phyloP scores from a whole-genome alignment of 2,797 vertebrate species.

The Danio albolineatus region DNA sequence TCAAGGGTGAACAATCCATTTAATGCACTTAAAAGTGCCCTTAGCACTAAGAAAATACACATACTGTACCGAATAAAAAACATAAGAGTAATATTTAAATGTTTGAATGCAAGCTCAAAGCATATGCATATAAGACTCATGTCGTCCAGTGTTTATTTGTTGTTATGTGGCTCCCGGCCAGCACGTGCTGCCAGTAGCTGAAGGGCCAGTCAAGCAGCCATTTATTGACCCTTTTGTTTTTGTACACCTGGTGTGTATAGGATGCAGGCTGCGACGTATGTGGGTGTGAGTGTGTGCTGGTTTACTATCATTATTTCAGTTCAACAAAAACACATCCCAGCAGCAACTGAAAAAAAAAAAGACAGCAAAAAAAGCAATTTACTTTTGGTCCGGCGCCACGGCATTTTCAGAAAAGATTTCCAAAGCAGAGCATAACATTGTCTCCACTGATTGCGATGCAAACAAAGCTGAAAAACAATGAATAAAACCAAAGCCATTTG shows the following conservation, averaged over 20 bases:
- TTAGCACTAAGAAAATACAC: too few relatives aligned
- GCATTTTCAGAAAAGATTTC: conserved; percentile 64
- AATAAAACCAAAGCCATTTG: conserved; percentile 73
- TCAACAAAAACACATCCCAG: conserved; percentile 48
- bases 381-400: conserved; percentile 66
- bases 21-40: too few relatives aligned
- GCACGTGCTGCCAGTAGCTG: neutral
- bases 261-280: conserved; percentile 10
- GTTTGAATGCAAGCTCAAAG: neutral
- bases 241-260: conserved; percentile 35
- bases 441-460: conserved; percentile 73
- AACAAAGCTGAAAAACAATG: conserved; percentile 77
- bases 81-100: neutral
- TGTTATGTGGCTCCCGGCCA: conserved; percentile 12
- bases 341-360: conserved; percentile 36
- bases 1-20: too few relatives aligned
- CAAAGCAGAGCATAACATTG: conserved; percentile 67
- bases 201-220: conserved; percentile 13
- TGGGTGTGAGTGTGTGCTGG: conserved; percentile 13
- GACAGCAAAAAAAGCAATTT: conserved; percentile 69
- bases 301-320: conserved; percentile 54
- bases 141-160: neutral
- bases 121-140: neutral
- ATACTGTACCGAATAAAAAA: too few relatives aligned
- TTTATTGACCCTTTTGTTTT: conserved; percentile 16